phyloP scores from a whole-genome alignment of 2,113 vertebrate genomes.

The Athene noctua region DNA sequence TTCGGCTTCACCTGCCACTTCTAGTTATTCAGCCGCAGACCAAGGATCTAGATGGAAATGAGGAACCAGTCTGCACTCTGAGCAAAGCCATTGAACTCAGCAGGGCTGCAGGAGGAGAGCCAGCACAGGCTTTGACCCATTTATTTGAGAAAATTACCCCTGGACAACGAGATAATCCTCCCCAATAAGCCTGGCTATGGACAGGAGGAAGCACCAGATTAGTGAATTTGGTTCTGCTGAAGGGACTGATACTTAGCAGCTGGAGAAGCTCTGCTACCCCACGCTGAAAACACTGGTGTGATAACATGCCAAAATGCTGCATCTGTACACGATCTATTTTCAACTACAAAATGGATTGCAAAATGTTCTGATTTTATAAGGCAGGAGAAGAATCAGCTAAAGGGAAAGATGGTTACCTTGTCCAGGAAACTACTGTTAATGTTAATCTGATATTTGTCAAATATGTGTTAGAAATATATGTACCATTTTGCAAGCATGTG shows the following conservation, averaged over 20 bases:
- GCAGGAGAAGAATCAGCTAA: neutral
- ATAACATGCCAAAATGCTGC: conserved; percentile 11
- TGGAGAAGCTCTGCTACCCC: conserved; percentile 39
- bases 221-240: conserved; percentile 35
- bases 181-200: conserved; percentile 12
- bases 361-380: neutral
- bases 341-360: neutral
- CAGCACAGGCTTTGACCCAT: conserved; percentile 53
- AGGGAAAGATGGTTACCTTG: neutral
- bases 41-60: conserved; percentile 7
- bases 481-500: neutral
- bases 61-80: neutral
- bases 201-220: conserved; percentile 39
- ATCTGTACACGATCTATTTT: conserved; percentile 5
- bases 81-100: conserved; percentile 46
- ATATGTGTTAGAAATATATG: rapidly evolving
- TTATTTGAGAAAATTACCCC: conserved; percentile 64
- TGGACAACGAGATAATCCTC: conserved; percentile 50
- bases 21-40: conserved; percentile 20
- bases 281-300: neutral
- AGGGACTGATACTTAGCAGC: conserved; percentile 47
- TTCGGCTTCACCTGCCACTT: conserved; percentile 61
- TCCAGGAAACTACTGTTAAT: neutral
- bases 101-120: conserved; percentile 53
- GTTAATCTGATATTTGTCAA: neutral